Conservation (phyloP, 2,797 vertebrate species). For the Dendrocincla fuliginosa region DNA sequence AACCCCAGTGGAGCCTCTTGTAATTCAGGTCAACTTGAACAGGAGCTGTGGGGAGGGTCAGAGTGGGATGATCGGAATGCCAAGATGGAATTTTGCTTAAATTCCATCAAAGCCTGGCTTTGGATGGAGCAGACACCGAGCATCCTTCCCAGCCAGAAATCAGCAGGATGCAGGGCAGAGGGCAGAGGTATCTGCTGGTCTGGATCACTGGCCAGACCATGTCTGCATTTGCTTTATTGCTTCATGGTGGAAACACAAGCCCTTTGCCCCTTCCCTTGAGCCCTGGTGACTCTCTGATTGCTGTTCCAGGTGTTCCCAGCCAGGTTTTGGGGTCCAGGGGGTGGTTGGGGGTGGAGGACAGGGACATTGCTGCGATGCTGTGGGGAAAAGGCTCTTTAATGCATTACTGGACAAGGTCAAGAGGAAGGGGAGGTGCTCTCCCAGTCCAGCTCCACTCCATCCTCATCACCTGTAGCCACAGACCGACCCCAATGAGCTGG, state of each 20-base stretch:
- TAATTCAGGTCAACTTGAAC: not conserved
- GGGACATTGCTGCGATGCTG: not conserved
- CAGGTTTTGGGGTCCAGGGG: not conserved
- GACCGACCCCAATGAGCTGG: rapidly evolving
- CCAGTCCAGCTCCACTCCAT: not conserved
- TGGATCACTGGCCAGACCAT: rapidly evolving
- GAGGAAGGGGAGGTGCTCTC: not conserved
- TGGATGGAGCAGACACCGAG: rapidly evolving
- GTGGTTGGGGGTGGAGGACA: not conserved
- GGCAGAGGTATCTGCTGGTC: rapidly evolving
- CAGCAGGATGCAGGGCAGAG: not conserved
- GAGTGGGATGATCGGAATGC: rapidly evolving
- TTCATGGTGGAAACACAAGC: not conserved
- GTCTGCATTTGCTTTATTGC: not conserved
- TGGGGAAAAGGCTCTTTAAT: not conserved
- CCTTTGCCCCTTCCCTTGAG: not conserved
- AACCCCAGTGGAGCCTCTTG: not conserved
- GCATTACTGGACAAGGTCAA: not conserved
- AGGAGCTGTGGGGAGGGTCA: not conserved
- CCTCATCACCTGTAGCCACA: not conserved
- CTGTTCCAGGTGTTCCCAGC: not conserved
- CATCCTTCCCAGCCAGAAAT: not conserved
- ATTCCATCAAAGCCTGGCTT: not conserved
- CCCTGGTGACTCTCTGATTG: rapidly evolving
- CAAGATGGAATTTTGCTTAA: not conserved